Evolutionary conservation across 2,113 vertebrate species (phyloP).

Genomic region (Lynx canadensis): DNA sequence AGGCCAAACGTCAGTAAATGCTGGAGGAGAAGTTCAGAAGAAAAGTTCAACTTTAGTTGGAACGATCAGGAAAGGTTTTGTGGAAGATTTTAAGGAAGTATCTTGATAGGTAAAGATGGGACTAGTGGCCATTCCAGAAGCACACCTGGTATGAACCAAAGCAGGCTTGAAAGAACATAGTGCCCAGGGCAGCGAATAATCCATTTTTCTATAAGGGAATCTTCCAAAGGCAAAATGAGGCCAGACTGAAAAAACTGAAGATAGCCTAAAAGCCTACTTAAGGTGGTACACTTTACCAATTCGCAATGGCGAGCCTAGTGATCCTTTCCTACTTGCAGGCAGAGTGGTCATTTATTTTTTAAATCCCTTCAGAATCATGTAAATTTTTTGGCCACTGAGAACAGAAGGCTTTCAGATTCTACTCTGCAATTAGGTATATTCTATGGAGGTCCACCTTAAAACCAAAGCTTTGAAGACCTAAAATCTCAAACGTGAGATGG

Average conservation of each 20-base stretch:
- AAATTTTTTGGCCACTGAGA: not conserved
- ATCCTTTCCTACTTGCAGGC: not conserved
- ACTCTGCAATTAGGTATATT: not conserved
- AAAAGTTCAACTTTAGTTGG: not conserved
- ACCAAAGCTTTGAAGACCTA: not conserved
- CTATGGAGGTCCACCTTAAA: not conserved
- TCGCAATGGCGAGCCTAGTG: not conserved
- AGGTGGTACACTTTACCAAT: not conserved
- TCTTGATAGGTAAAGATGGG: not conserved
- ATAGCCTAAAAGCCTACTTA: not conserved
- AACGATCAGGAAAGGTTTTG: not conserved
- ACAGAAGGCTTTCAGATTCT: not conserved
- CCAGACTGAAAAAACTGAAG: not conserved
- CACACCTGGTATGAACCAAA: not conserved
- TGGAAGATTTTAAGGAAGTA: not conserved
- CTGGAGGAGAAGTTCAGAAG: not conserved
- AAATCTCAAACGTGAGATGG: not conserved
- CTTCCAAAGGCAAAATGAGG: slow-evolving; percentile 37
- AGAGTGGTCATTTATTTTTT: not conserved
- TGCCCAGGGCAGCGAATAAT: not conserved
- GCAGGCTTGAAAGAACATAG: not conserved
- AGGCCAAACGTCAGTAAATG: not conserved
- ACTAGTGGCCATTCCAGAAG: not conserved
- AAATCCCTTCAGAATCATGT: not conserved
- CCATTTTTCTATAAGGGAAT: not conserved